phyloP scores from a whole-genome alignment of 1,140 invertebrate species.

The Lasioglossum albipes region DNA sequence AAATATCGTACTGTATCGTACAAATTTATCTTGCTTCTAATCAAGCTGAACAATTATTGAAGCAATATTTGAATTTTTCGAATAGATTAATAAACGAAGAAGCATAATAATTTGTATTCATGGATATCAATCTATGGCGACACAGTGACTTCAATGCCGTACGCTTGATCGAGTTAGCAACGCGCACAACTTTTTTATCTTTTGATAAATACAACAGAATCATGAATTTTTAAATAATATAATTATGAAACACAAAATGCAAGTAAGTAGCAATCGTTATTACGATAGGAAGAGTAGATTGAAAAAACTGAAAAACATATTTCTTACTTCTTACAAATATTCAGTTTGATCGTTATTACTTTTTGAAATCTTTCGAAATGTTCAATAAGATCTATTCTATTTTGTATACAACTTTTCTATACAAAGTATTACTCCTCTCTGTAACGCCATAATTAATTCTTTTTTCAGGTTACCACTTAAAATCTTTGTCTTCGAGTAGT shows the following conservation, averaged over 20 bases:
- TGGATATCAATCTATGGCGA: not conserved
- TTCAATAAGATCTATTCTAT: not conserved
- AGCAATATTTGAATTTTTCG: not conserved
- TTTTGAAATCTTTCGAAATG: not conserved
- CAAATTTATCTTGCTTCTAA: not conserved
- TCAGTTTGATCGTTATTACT: not conserved
- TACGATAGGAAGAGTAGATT: not conserved
- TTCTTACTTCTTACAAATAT: not conserved
- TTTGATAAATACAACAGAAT: constrained; percentile 1
- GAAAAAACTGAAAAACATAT: not conserved
- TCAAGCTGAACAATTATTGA: not conserved
- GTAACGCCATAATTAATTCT: constrained; percentile 5
- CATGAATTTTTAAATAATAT: not conserved
- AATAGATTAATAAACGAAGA: not conserved
- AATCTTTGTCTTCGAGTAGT: constrained; percentile 6
- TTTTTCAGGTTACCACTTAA: constrained; percentile 16
- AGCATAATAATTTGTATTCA: not conserved
- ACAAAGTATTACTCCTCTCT: not conserved
- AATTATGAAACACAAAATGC: not conserved
- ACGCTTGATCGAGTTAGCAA: not conserved
- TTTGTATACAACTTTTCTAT: not conserved
- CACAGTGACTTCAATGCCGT: not conserved
- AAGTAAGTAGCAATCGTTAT: constrained; percentile 9
- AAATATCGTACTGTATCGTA: not conserved
- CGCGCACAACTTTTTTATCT: not conserved